phyloP scores from a whole-genome alignment of 2,888 invertebrate genomes.

The Calephelis perditalis region DNA sequence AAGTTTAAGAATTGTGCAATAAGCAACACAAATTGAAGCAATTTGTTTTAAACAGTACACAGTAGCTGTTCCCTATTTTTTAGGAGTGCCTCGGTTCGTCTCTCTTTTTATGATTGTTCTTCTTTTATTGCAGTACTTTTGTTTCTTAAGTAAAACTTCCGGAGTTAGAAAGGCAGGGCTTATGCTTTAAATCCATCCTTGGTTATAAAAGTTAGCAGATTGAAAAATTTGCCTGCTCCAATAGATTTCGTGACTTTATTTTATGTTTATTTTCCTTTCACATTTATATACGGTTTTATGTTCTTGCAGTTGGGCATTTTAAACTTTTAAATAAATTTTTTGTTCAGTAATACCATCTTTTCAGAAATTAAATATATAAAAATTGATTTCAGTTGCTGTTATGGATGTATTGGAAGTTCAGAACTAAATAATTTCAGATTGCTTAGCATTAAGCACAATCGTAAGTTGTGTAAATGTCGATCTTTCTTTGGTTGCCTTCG shows the following conservation, averaged over 20 bases:
- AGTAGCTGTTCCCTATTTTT: slow-evolving; percentile 42
- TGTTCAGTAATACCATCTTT: no score
- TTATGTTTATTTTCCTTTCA: slow-evolving; percentile 24
- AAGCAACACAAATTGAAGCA: background rate
- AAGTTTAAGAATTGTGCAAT: background rate
- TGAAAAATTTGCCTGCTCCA: slow-evolving; percentile 53
- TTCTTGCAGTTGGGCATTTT: no score
- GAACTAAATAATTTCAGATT: no score
- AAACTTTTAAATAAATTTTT: no score
- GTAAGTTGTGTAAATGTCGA: no score
- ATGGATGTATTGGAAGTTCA: no score
- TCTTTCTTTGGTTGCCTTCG: no score
- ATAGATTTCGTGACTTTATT: slow-evolving; percentile 1
- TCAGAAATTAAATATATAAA: no score
- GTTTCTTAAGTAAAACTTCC: slow-evolving; percentile 74
- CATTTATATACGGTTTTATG: background rate
- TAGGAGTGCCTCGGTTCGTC: slow-evolving; percentile 56
- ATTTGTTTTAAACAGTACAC: slow-evolving; percentile 27
- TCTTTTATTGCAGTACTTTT: slow-evolving; percentile 76
- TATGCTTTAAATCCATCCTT: slow-evolving; percentile 70
- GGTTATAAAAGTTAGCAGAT: slow-evolving; percentile 67
- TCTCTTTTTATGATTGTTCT: slow-evolving; percentile 73
- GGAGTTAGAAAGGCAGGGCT: slow-evolving; percentile 65
- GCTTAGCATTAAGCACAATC: no score
- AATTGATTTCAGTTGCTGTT: no score